A percentile compares a stretch with the other conserved stretches of the same genome.
These are phyloP conservation scores for Hoplostethus mediterraneus DNA, from an alignment of 2,797 vertebrate species.

Conservation along the genomic window DNA sequence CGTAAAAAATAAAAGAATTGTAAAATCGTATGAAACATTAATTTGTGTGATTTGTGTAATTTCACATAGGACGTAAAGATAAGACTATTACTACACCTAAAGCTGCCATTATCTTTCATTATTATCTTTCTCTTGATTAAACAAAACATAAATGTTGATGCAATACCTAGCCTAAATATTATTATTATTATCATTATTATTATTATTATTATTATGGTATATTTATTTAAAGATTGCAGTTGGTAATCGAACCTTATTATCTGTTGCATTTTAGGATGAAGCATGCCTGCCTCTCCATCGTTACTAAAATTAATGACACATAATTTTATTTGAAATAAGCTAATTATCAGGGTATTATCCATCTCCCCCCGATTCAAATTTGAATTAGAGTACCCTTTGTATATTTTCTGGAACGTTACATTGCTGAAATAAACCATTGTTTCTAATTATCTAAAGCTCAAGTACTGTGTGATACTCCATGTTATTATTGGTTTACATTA, in stretches of 20 bases:
- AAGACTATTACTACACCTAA: background rate
- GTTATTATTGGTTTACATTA: slow-evolving; percentile 42
- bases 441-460: slow-evolving; percentile 44
- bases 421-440: slow-evolving; percentile 53
- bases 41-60: slow-evolving; percentile 1
- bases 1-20: background rate
- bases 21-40: background rate
- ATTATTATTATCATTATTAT: too few relatives aligned
- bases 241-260: slow-evolving; percentile 12
- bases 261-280: slow-evolving; percentile 4
- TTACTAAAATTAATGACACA: slow-evolving; percentile 36
- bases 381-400: background rate
- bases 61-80: background rate
- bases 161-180: background rate
- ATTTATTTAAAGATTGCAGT: background rate
- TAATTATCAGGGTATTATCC: slow-evolving; percentile 29
- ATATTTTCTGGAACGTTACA: slow-evolving; percentile 31
- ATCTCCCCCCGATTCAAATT: slow-evolving; percentile 24
- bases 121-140: background rate
- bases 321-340: slow-evolving; percentile 34
- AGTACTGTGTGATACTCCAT: slow-evolving; percentile 25
- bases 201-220: background rate
- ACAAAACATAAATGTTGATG: too few relatives aligned
- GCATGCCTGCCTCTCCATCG: background rate
- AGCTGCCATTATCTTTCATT: background rate